phyloP scores from a whole-genome alignment of 2,888 invertebrate species.

The Dendrolimus pini region DNA sequence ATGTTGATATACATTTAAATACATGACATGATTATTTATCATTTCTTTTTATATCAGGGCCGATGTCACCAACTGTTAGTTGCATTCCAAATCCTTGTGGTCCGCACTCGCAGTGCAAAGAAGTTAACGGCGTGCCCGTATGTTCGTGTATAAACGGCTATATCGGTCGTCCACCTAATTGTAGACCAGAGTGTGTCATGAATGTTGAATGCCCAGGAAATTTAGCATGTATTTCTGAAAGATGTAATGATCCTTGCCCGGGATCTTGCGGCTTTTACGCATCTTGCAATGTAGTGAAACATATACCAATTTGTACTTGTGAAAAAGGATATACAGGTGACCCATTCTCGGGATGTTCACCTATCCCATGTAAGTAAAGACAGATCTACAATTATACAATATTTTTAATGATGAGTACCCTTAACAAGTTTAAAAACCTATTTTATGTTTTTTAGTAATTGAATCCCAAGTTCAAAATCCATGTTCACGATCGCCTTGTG shows the following conservation, averaged over 20 bases:
- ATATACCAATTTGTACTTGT: constrained; percentile 85
- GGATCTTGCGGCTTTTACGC: constrained; percentile 86
- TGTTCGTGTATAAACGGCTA: constrained; percentile 86
- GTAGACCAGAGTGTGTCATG: constrained; percentile 85
- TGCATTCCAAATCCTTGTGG: constrained; percentile 87
- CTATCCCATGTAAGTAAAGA: constrained; percentile 72
- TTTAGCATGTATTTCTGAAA: constrained; percentile 82
- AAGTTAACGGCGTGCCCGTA: constrained; percentile 80
- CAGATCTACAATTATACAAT: neutral
- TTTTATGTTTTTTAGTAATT: constrained; percentile 57
- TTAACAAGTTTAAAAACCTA: constrained; percentile 1
- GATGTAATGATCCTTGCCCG: constrained; percentile 84
- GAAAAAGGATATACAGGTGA: constrained; percentile 84
- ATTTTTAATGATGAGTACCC: neutral
- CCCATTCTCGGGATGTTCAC: constrained; percentile 85
- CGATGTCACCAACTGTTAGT: constrained; percentile 68
- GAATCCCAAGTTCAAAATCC: constrained; percentile 75
- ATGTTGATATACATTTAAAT: constrained; percentile 4
- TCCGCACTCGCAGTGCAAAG: constrained; percentile 84
- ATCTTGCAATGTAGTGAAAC: constrained; percentile 81
- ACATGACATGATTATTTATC: neutral
- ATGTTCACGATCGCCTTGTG: constrained; percentile 91
- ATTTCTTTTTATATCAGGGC: constrained; percentile 43
- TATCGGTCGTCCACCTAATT: constrained; percentile 87
- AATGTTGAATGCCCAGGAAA: constrained; percentile 84